Evolutionary conservation across 2,888 invertebrate species (phyloP), one percentile per base, ranked within the genome.

Genomic region (Rhabditophanes sp.): DNA sequence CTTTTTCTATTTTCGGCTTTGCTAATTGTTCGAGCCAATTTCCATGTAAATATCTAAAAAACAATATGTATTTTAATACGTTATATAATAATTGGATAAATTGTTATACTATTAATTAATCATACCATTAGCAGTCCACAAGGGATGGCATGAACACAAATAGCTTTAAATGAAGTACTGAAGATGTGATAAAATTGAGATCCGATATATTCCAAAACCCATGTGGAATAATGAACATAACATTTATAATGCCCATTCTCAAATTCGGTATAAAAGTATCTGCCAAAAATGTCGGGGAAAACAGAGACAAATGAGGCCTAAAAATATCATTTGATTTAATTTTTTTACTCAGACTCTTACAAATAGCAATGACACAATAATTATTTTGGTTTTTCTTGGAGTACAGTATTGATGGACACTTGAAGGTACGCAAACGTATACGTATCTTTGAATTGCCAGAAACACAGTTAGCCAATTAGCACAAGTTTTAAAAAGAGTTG

Each of bases 401-500:
- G 74, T 75, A 61, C 75, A 75, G 69, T 74, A 73, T n/a, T 78
- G 79, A 41, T 82, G 74, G 0, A 85, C 84, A 39, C 79, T 75
- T 0, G 82, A 79, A 0, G 84, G 82, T 64, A 84, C 83, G 62
- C 87, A 87, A 1, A 88, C 84, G 69, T 83, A 87, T 55, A 88
- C 81, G 70, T 87, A 88, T 41, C 87, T 73, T 68, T 88, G 87
- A 15, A 82, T 78, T 0, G 85, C 85, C 41, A 87, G 69, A 1
- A 82, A 80, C 46, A 87, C 71, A 0, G 85, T 87, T 54, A 87
- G 69, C 85, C 85, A 87, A 43, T 85, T 82, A 51, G 82, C 82
- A 2, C 83, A 82, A 3, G 85, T 84, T 69, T 85, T 85, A 67
- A 84, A 85, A 69, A 82, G 75, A 15, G 80, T 79, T 16, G 82